Percentiles rank a stretch among this genome's conserved stretches.
These are phyloP conservation scores for Bufo gargarizans DNA, from an alignment of 2,113 vertebrate species.

Conservation along the genomic window DNA sequence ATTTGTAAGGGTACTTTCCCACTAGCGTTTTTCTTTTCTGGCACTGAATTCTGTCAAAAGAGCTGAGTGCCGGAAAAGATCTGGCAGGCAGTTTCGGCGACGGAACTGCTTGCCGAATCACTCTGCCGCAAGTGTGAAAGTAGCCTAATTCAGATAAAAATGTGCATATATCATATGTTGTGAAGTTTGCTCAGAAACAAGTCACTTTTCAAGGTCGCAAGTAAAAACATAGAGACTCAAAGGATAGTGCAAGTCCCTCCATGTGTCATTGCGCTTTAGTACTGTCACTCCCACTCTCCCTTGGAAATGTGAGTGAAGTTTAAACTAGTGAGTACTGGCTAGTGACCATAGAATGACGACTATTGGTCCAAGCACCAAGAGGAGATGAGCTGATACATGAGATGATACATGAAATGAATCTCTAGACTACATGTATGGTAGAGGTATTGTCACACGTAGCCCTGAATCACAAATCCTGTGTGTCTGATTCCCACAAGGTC, in stretches of 20 bases:
- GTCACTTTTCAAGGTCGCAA: neutral
- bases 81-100: too few species aligned
- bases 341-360: neutral
- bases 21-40: too few species aligned
- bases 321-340: neutral
- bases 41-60: too few species aligned
- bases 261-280: neutral
- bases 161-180: too few species aligned
- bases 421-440: neutral
- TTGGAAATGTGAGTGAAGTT: neutral
- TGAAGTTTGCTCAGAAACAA: neutral
- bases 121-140: too few species aligned
- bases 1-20: too few species aligned
- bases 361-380: neutral
- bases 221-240: neutral
- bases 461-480: neutral
- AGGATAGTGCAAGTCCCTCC: neutral
- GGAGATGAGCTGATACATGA: neutral
- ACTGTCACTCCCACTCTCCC: neutral
- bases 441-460: neutral
- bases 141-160: too few species aligned
- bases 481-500: too few species aligned
- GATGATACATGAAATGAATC: neutral
- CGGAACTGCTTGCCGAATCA: too few species aligned
- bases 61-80: too few species aligned